Evolutionary conservation across 2,888 invertebrate genomes (phyloP).

Genomic region (Drosophila prostipennis): DNA sequence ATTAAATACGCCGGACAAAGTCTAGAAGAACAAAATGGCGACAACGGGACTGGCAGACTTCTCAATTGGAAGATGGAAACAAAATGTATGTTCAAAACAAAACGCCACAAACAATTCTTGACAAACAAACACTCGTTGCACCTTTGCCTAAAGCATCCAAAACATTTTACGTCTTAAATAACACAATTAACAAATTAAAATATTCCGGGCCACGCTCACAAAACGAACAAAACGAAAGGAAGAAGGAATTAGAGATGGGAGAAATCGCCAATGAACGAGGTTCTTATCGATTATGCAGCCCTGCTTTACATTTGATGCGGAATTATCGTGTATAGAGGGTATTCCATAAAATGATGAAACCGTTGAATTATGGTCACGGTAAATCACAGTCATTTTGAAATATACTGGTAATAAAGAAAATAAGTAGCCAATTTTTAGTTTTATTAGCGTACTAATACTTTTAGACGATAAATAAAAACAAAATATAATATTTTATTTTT

Average conservation of each 20-base stretch:
- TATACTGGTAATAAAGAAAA: too few relatives aligned
- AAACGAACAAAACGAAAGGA: constrained; percentile 9
- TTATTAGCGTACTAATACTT: too few relatives aligned
- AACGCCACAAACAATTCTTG: constrained; percentile 5
- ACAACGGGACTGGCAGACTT: not conserved
- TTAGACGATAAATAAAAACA: too few relatives aligned
- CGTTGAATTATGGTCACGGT: too few relatives aligned
- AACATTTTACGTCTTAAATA: not conserved
- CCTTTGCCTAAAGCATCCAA: not conserved
- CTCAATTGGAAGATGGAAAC: not conserved
- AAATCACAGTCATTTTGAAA: too few relatives aligned
- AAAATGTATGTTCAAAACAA: not conserved
- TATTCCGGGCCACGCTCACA: constrained; percentile 41
- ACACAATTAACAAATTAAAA: constrained; percentile 24
- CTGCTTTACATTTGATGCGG: not conserved
- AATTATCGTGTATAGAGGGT: too few relatives aligned
- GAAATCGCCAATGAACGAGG: not conserved
- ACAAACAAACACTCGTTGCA: not conserved
- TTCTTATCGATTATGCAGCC: constrained; percentile 2
- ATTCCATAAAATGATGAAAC: too few relatives aligned
- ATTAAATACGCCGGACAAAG: not conserved
- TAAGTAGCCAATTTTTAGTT: too few relatives aligned
- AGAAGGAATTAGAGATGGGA: constrained; percentile 2
- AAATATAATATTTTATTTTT: too few relatives aligned
- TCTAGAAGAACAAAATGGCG: not conserved